A percentile compares a stretch with the other conserved stretches of the same genome.
Evolutionary conservation across 2,113 vertebrate genomes (phyloP).

Genomic region (Myrmecophaga tridactyla): DNA sequence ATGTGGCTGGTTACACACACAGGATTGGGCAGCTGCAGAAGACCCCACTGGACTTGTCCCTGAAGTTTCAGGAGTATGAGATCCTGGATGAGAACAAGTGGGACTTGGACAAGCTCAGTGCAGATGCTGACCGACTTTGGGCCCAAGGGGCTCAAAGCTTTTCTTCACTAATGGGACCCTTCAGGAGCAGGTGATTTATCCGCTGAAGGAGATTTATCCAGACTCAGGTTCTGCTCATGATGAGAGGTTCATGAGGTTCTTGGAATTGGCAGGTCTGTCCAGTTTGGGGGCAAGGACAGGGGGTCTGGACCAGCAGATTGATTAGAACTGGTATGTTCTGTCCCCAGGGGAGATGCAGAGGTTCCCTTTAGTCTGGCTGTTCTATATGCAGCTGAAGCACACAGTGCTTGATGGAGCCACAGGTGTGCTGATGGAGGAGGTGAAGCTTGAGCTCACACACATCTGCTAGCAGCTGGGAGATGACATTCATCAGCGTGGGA

Average conservation of each 20-base stretch:
- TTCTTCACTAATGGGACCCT: conserved; percentile 97
- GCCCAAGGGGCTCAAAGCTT: conserved; percentile 93
- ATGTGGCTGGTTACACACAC: conserved; percentile 97
- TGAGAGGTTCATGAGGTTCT: conserved; percentile 91
- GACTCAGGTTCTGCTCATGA: conserved; percentile 91
- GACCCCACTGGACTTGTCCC: conserved; percentile 87
- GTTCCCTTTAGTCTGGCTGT: conserved; percentile 94
- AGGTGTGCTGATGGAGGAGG: conserved; percentile 94
- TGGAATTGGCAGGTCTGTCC: conserved; percentile 92
- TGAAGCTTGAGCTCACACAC: conserved; percentile 90
- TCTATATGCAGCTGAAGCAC: conserved; percentile 98
- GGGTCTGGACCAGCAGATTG: conserved; percentile 92
- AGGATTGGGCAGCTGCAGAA: conserved; percentile 95
- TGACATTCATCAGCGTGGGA: conserved; percentile 95
- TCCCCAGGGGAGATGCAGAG: conserved; percentile 99
- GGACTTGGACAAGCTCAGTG: conserved; percentile 90
- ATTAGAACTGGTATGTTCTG: conserved; percentile 97
- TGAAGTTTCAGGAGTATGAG: conserved; percentile 83
- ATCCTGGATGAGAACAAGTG: conserved; percentile 82
- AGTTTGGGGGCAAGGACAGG: conserved; percentile 89
- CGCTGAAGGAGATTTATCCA: conserved; percentile 95
- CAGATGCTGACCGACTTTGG: conserved; percentile 93
- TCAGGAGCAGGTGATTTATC: conserved; percentile 97
- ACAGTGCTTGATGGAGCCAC: conserved; percentile 97
- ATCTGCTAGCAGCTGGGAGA: conserved; percentile 92